A percentile compares a stretch with the other conserved stretches of the same genome.
These are phyloP conservation scores for Stramonita haemastoma DNA, from an alignment of 2,888 invertebrate genomes.

Conservation along the genomic window DNA sequence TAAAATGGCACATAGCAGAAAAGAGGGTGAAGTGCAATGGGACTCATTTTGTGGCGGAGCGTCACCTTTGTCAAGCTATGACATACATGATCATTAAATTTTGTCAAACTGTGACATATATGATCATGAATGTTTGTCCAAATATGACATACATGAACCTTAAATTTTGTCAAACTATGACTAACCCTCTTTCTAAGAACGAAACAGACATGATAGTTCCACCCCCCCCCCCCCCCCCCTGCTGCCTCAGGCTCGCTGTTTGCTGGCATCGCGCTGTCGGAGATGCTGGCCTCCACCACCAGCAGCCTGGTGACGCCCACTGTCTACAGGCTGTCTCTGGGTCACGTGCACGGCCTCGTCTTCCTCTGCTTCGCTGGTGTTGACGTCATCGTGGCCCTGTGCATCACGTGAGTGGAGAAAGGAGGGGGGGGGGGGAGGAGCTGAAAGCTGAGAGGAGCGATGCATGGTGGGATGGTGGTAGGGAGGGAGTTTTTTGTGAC, in stretches of 20 bases:
- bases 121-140: no score
- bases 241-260: slow-evolving; percentile 7
- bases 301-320: not conserved
- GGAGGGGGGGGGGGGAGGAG: not conserved
- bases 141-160: no score
- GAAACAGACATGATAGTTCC: no score
- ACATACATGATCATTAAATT: no score
- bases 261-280: slow-evolving; percentile 4
- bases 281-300: not conserved
- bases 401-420: not conserved
- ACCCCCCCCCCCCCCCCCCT: no score
- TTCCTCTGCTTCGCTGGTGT: not conserved
- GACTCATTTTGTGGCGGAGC: no score
- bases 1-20: no score
- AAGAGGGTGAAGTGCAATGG: no score
- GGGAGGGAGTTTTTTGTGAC: not conserved
- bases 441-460: not conserved
- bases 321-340: not conserved
- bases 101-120: no score
- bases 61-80: no score
- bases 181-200: no score
- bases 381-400: not conserved
- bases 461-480: not conserved
- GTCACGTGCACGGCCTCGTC: not conserved
- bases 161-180: no score